Conservation (phyloP, 2,113 vertebrate genomes). For the Anarrhichthys ocellatus region DNA sequence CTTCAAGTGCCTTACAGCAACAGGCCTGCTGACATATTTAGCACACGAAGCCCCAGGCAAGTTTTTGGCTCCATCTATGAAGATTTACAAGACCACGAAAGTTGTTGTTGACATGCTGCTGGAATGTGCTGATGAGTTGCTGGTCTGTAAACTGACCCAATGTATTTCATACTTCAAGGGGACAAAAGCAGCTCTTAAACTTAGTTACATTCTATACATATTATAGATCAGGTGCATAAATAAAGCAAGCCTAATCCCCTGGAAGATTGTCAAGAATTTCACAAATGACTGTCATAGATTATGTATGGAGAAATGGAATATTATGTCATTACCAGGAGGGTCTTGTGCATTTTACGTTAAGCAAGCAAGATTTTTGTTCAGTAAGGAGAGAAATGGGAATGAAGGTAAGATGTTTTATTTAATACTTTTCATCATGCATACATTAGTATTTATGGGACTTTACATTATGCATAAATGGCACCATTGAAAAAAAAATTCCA, state of each 20-base stretch:
- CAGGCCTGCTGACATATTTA: not conserved
- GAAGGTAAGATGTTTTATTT: not conserved
- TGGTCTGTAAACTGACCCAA: not conserved
- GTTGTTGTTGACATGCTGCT: conserved; percentile 5
- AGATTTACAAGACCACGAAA: conserved; percentile 8
- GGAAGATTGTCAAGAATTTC: conserved; percentile 28
- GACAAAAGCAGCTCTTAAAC: conserved; percentile 11
- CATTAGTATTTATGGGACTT: too few relatives aligned
- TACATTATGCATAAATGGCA: not conserved
- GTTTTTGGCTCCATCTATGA: conserved; percentile 1
- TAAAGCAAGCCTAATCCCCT: conserved; percentile 14
- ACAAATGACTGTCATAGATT: conserved; percentile 6
- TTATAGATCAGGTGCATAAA: conserved; percentile 23
- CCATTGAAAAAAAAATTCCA: not conserved
- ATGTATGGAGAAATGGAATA: conserved; percentile 24
- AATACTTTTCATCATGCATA: too few relatives aligned
- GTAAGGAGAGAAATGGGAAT: not conserved
- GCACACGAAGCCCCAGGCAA: not conserved
- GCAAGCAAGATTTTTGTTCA: not conserved
- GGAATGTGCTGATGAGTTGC: not conserved
- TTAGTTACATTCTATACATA: not conserved
- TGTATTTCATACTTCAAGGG: not conserved
- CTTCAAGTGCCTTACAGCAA: not conserved
- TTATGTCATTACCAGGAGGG: conserved; percentile 3
- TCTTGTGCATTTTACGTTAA: not conserved